These are phyloP conservation scores for Cervus canadensis DNA, from an alignment of 2,113 vertebrate species.

Conservation along the genomic window DNA sequence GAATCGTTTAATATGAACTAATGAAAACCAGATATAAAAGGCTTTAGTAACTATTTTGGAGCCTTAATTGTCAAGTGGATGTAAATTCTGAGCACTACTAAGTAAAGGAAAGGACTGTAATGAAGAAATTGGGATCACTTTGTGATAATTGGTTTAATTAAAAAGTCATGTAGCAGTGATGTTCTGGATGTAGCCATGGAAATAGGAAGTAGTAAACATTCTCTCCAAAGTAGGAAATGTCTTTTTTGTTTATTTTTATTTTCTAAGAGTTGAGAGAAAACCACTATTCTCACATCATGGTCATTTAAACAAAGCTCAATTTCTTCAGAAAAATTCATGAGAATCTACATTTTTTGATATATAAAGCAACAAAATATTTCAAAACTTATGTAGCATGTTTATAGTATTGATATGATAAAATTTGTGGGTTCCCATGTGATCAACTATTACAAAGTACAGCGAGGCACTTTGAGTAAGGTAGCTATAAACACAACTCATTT, in stretches of 20 bases:
- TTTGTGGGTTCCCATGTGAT: background rate
- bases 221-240: conserved; percentile 25
- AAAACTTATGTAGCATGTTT: background rate
- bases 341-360: background rate
- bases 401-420: background rate
- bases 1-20: conserved; percentile 84
- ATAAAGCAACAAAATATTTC: background rate
- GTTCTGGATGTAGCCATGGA: conserved; percentile 26
- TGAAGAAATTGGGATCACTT: conserved; percentile 71
- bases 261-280: background rate
- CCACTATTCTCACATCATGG: background rate
- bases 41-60: conserved; percentile 79
- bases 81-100: conserved; percentile 74
- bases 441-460: background rate
- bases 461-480: background rate
- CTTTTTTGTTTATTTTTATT: background rate
- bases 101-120: conserved; percentile 69
- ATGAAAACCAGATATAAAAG: conserved; percentile 84
- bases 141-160: conserved; percentile 78
- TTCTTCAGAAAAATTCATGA: background rate
- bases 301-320: background rate
- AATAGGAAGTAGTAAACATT: background rate
- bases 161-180: conserved; percentile 51
- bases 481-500: background rate
- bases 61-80: conserved; percentile 80